A percentile compares a stretch with the other conserved stretches of the same genome.
Evolutionary conservation across 2,888 invertebrate species (phyloP).

Genomic region (Aelia acuminata): DNA sequence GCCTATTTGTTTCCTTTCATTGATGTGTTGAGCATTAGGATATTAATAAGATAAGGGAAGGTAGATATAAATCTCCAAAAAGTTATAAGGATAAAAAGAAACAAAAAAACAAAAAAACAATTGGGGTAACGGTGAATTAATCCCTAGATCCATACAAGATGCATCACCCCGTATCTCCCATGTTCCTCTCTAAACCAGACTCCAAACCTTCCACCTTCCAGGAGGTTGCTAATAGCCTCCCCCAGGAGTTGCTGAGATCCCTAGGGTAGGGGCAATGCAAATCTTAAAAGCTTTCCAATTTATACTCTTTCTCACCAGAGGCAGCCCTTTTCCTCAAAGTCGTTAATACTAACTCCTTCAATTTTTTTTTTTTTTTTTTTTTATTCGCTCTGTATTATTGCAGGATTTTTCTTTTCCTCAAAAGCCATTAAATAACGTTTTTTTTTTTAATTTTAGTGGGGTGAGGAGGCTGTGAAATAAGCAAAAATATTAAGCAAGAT

Average conservation of each 20-base stretch:
- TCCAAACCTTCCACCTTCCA: background rate
- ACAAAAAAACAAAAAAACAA: background rate
- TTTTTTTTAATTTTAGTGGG: no score
- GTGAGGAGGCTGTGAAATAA: no score
- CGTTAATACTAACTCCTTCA: background rate
- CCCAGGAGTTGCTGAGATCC: background rate
- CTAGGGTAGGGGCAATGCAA: background rate
- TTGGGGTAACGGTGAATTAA: background rate
- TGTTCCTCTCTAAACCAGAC: background rate
- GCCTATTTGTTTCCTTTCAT: constrained; percentile 51
- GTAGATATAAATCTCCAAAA: background rate
- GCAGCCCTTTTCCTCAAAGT: background rate
- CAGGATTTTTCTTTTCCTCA: no score
- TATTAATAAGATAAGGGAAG: constrained; percentile 15
- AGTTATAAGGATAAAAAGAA: background rate
- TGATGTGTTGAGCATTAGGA: constrained; percentile 59
- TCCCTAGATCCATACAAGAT: background rate
- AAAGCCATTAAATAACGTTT: no score
- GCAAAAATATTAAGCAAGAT: no score
- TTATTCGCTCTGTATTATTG: no score
- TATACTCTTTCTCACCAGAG: background rate
- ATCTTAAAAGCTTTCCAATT: constrained; percentile 18
- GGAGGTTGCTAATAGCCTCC: background rate
- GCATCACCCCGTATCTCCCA: background rate
- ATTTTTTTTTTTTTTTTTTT: background rate